Evolutionary conservation across 2,113 vertebrate species (phyloP).

Genomic region (Ranitomeya variabilis): DNA sequence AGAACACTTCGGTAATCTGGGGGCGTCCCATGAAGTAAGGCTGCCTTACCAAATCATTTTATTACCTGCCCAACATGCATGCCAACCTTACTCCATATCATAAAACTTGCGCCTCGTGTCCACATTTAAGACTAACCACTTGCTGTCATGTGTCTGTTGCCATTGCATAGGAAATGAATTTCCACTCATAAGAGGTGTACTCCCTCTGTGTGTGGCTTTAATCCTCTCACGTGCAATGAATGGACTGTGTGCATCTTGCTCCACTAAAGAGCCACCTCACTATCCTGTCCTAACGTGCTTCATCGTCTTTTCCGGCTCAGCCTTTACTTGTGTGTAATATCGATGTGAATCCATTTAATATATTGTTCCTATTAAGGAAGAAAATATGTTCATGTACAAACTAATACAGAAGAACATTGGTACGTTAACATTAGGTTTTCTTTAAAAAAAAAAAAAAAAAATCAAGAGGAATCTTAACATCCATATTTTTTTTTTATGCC

Average conservation of each 20-base stretch:
- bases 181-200: background rate
- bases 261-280: background rate
- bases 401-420: no score
- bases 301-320: background rate
- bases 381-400: background rate
- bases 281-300: background rate
- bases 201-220: background rate
- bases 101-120: background rate
- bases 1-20: slow-evolving; percentile 95
- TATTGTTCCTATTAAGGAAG: background rate
- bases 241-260: background rate
- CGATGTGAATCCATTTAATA: background rate
- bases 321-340: background rate
- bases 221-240: background rate
- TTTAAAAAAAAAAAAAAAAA: no score
- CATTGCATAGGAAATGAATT: background rate
- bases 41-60: slow-evolving; percentile 65
- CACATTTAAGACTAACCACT: background rate
- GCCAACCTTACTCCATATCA: background rate
- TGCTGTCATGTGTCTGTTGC: background rate
- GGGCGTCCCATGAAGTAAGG: slow-evolving; percentile 86
- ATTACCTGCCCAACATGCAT: slow-evolving; percentile 23
- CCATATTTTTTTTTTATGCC: no score
- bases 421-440: no score
- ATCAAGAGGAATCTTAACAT: no score